Evolutionary conservation across 2,113 vertebrate species (phyloP), one percentile per base, ranked within the genome.

Genomic region (Trematocara macrostoma): DNA sequence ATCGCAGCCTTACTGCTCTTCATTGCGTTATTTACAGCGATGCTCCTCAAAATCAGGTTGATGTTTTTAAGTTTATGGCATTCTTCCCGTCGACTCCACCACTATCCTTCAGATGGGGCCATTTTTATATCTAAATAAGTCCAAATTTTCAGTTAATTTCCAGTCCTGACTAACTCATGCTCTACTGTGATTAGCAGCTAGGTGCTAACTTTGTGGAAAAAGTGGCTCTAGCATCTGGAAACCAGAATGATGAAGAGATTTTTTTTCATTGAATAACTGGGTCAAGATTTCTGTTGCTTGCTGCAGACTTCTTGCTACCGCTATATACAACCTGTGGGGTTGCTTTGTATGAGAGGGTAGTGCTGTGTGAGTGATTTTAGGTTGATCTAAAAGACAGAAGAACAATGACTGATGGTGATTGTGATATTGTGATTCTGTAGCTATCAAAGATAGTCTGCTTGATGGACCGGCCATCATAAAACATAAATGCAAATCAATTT

Each of bases 401-500:
- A 83, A 59, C 49, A 35, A 42, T 71, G 11, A 71, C 35, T 83
- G 59, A 78, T 14, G 6, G 20, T 35, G 16, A 42, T 16, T 9
- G 15, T 61, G 15, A 81, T 38, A 31, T 55, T 31, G 6, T 29
- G 18, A 49, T 8, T 81, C 34, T 29, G n/a, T 42, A 7, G 40
- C 31, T 53, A 81, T 90, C 80, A 87, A 87, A 84, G 64, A 64
- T 29, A 29, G 2, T 79, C n/a, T 64, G 11, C 40, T 47, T 83
- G 53, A 69, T 53, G 47, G 26, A 78, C 42, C 78, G 35, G 42
- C 26, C 15, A 16, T 87, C 78, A 84, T 67, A 11, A 84, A 85
- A 84, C 18, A 85, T 78, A 1, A 85, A 88, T 76, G 55, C 6
- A 74, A 81, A 87, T 79, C 59, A n/a, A 56, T 85, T 79, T 79